A percentile compares a stretch with the other conserved stretches of the same genome.
These are phyloP conservation scores for Benitochromis conjunctus DNA, from an alignment of 2,113 vertebrate species.

Conservation along the genomic window DNA sequence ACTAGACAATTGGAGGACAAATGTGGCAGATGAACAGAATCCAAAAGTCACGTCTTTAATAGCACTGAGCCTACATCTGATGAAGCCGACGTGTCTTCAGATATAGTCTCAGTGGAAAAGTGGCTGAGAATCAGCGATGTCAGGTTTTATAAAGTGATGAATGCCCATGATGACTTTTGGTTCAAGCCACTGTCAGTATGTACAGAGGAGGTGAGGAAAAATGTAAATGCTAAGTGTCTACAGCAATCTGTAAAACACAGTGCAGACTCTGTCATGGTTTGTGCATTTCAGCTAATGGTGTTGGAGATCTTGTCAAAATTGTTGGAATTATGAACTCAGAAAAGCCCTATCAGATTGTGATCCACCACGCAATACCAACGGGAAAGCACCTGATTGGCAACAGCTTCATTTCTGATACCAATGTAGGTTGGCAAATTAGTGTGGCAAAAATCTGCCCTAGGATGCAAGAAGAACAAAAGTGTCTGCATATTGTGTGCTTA, in stretches of 20 bases:
- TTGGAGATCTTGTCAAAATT: neutral
- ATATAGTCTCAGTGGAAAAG: neutral
- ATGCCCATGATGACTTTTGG: neutral
- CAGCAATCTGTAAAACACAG: neutral
- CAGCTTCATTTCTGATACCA: neutral
- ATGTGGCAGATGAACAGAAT: neutral
- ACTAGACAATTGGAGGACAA: neutral
- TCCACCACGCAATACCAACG: neutral
- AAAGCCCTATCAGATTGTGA: neutral
- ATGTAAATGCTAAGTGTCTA: neutral
- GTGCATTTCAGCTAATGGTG: neutral
- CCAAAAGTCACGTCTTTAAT: neutral
- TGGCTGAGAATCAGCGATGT: neutral
- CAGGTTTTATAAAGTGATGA: neutral
- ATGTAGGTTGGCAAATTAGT: neutral
- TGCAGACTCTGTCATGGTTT: neutral
- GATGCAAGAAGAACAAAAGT: fast-evolving
- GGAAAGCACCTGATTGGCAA: neutral
- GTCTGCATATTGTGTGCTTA: neutral
- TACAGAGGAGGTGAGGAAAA: neutral
- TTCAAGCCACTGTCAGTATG: neutral
- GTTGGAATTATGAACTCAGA: neutral
- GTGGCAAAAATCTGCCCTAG: neutral
- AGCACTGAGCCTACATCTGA: neutral
- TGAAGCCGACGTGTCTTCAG: neutral